These are phyloP conservation scores for Heloderma charlesbogerti DNA, from an alignment of 2,113 vertebrate species.

Conservation along the genomic window DNA sequence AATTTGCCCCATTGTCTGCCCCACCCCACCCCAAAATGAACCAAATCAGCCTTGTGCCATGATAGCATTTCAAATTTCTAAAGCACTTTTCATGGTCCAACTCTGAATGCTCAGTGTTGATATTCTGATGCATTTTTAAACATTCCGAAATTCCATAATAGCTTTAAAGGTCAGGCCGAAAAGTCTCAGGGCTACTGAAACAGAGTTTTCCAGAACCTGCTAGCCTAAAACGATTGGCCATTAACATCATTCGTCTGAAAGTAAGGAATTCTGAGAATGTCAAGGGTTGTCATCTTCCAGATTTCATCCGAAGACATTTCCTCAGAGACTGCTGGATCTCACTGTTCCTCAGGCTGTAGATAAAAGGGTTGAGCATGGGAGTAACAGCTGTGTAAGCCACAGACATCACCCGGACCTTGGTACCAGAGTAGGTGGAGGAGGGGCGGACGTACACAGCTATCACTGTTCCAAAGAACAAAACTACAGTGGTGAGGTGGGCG, in stretches of 20 bases:
- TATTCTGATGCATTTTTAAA: neutral
- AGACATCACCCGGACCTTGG: conserved; percentile 37
- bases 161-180: neutral
- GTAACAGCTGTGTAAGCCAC: conserved; percentile 44
- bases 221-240: neutral
- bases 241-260: neutral
- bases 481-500: conserved; percentile 50
- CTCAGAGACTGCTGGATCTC: conserved; percentile 25
- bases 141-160: neutral
- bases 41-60: neutral
- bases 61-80: too few species aligned
- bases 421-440: conserved; percentile 7
- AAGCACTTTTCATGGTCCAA: neutral
- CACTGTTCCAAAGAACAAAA: conserved; percentile 46
- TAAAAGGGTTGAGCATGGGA: conserved; percentile 31
- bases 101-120: neutral
- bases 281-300: too few species aligned
- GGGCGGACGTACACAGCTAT: conserved; percentile 43
- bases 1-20: neutral
- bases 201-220: neutral
- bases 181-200: neutral
- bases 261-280: neutral
- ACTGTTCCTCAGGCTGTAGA: conserved; percentile 45
- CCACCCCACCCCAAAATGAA: neutral
- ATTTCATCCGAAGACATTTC: neutral